Conservation (phyloP, 92 coral and sea anemone species). For the Palythoa heliodiscus region DNA sequence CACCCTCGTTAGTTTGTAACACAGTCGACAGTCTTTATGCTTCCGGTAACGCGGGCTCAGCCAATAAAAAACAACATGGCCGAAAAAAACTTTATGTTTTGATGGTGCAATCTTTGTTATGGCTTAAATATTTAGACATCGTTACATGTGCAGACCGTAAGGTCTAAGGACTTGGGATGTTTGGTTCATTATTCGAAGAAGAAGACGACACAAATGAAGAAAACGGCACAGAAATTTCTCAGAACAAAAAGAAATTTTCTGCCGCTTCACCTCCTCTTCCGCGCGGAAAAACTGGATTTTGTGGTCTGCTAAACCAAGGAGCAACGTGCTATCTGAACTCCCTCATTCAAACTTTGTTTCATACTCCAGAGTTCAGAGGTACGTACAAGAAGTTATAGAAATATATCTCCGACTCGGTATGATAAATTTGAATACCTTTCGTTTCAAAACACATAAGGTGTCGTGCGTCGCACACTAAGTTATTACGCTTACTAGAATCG, state of each 20-base stretch:
- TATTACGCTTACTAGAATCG: no score
- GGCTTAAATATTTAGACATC: background rate
- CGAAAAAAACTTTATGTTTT: background rate
- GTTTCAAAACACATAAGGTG: no score
- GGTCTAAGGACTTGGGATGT: conserved; percentile 45
- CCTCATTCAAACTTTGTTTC: conserved; percentile 73
- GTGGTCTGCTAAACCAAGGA: conserved; percentile 86
- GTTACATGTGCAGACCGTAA: background rate
- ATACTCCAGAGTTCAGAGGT: conserved; percentile 88
- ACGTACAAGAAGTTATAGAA: background rate
- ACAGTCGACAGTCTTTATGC: no score
- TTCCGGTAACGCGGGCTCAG: background rate
- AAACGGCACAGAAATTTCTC: background rate
- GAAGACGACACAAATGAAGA: conserved; percentile 52
- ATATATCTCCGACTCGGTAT: no score
- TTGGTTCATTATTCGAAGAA: conserved; percentile 68
- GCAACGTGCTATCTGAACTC: conserved; percentile 88
- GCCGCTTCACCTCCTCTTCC: conserved; percentile 43
- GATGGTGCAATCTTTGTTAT: conserved; percentile 8
- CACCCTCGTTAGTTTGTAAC: background rate
- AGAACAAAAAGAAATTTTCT: conserved; percentile 8
- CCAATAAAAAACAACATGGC: background rate
- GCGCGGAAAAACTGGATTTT: conserved; percentile 68
- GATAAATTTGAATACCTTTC: no score
- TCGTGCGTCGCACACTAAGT: no score